Evolutionary conservation across 2,888 invertebrate species (phyloP).

Genomic region (Schizotus pectinicornis): DNA sequence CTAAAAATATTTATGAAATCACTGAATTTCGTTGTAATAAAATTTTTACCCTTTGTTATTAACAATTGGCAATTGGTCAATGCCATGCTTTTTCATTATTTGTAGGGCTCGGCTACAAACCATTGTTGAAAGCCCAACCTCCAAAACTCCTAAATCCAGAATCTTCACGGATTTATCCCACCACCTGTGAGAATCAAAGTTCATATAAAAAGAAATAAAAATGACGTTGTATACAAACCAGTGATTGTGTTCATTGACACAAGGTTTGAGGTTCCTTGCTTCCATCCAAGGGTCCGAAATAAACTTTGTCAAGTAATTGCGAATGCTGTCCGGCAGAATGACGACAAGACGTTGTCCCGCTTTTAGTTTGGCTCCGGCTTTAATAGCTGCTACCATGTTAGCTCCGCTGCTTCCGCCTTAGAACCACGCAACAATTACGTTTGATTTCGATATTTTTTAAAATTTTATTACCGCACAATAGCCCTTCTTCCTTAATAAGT

Average conservation of each 20-base stretch:
- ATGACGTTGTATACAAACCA: slow-evolving; percentile 50
- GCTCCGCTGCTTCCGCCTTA: slow-evolving; percentile 92
- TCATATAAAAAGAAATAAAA: slow-evolving; percentile 2
- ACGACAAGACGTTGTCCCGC: slow-evolving; percentile 89
- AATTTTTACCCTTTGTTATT: slow-evolving; percentile 59
- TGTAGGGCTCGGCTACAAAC: slow-evolving; percentile 74
- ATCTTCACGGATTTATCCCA: slow-evolving; percentile 71
- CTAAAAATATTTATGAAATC: slow-evolving; percentile 53
- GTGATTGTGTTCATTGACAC: slow-evolving; percentile 50
- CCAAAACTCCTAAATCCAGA: slow-evolving; percentile 64
- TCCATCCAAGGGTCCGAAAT: slow-evolving; percentile 96
- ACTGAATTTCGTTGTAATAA: not conserved
- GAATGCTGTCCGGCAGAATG: slow-evolving; percentile 90
- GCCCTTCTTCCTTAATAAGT: slow-evolving; percentile 90
- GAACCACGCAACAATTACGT: slow-evolving; percentile 1
- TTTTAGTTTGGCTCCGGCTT: slow-evolving; percentile 75
- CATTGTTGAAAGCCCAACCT: slow-evolving; percentile 62
- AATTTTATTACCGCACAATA: slow-evolving; percentile 77
- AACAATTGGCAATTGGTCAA: slow-evolving; percentile 73
- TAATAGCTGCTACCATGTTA: slow-evolving; percentile 77
- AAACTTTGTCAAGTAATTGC: slow-evolving; percentile 99
- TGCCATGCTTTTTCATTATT: slow-evolving; percentile 68
- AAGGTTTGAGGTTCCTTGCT: slow-evolving; percentile 67
- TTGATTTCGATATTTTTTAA: slow-evolving; percentile 1
- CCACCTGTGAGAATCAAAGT: slow-evolving; percentile 72